A percentile compares a stretch with the other conserved stretches of the same genome.
These are phyloP conservation scores for Oscheius sp. DNA, from an alignment of 2,888 invertebrate species.

Conservation along the genomic window DNA sequence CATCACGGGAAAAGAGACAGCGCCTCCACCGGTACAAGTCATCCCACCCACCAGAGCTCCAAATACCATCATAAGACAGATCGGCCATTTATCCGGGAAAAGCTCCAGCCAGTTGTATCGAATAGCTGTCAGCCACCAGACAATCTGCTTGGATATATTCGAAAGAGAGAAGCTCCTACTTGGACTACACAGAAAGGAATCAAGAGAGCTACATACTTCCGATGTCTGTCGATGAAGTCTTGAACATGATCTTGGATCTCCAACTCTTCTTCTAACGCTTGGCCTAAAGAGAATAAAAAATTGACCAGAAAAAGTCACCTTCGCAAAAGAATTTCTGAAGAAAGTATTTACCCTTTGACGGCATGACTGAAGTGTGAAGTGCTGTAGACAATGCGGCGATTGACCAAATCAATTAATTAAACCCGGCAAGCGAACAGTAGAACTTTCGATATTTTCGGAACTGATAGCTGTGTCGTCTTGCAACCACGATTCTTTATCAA, in stretches of 20 bases:
- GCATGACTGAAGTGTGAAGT: not conserved
- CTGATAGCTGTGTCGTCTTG: too few species aligned
- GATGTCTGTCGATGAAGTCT: not conserved
- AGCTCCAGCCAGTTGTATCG: conserved; percentile 52
- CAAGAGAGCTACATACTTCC: conserved; percentile 8
- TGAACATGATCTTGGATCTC: not conserved
- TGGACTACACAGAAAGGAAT: conserved; percentile 6
- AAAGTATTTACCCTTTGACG: not conserved
- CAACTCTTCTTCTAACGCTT: not conserved
- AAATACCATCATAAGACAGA: conserved; percentile 67
- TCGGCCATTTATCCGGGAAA: conserved; percentile 59
- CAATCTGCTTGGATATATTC: not conserved
- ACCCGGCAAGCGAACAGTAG: too few species aligned
- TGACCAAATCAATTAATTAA: too few species aligned
- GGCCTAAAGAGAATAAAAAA: not conserved
- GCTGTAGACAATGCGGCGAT: not conserved
- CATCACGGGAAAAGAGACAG: conserved; percentile 65
- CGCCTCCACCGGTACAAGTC: conserved; percentile 62
- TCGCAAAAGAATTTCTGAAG: conserved; percentile 18
- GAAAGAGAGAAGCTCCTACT: not conserved
- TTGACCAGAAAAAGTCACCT: not conserved
- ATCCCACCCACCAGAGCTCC: conserved; percentile 61
- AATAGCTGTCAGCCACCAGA: conserved; percentile 39
- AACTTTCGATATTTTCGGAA: too few species aligned
- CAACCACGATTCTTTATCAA: too few species aligned